These are phyloP conservation scores for Gila orcuttii DNA, from an alignment of 2,113 vertebrate species.

Conservation along the genomic window DNA sequence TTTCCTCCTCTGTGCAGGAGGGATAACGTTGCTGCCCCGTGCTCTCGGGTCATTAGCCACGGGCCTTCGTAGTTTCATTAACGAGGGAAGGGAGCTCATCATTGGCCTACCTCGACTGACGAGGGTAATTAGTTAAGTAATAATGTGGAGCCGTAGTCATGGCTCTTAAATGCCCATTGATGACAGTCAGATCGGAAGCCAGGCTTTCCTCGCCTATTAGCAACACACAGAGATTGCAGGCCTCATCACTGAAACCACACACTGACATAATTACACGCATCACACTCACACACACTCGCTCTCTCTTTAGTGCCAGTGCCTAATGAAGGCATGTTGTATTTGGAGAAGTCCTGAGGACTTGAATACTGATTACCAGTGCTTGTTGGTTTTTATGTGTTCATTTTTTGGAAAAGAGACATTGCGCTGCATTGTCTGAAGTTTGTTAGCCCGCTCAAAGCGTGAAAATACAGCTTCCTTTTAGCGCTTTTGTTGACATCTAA, in stretches of 20 bases:
- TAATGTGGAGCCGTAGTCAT: slow-evolving; percentile 55
- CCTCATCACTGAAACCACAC: slow-evolving; percentile 53
- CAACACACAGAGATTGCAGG: slow-evolving; percentile 48
- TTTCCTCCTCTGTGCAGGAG: slow-evolving; percentile 23
- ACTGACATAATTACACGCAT: slow-evolving; percentile 59
- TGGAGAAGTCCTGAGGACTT: slow-evolving; percentile 46
- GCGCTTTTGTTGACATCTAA: slow-evolving; percentile 12
- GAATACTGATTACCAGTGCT: slow-evolving; percentile 34
- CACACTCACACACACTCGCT: slow-evolving; percentile 45
- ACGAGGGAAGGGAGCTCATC: slow-evolving; percentile 60
- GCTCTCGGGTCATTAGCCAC: slow-evolving; percentile 58
- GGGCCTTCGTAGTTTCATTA: slow-evolving; percentile 62
- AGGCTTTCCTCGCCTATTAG: slow-evolving; percentile 58
- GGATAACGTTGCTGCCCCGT: slow-evolving; percentile 28
- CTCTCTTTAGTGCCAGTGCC: slow-evolving; percentile 45
- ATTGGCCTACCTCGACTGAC: slow-evolving; percentile 58
- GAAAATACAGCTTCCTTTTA: slow-evolving; percentile 11
- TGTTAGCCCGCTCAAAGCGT: not conserved
- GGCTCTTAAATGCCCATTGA: slow-evolving; percentile 57
- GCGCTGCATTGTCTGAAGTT: slow-evolving; percentile 10
- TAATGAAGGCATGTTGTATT: slow-evolving; percentile 59
- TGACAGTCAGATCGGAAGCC: slow-evolving; percentile 54
- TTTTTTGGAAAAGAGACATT: slow-evolving; percentile 28
- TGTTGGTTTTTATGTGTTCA: slow-evolving; percentile 42
- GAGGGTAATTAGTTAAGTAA: slow-evolving; percentile 66